Percentiles rank a stretch among this genome's conserved stretches.
Conservation (phyloP, 2,888 invertebrate species). For the Cinara cedri region DNA sequence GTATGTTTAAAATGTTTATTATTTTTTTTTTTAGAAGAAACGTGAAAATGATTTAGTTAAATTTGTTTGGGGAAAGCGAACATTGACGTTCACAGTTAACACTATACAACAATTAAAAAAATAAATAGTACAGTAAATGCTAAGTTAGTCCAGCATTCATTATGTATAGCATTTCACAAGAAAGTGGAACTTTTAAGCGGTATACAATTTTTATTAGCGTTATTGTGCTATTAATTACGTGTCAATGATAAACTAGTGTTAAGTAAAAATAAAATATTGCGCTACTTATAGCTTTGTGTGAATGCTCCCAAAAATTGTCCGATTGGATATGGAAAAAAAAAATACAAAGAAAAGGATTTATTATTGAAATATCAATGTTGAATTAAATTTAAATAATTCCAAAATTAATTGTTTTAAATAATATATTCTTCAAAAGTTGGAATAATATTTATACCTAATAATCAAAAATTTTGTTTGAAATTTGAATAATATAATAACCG, state of each 20-base stretch:
- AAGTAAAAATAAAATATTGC: constrained; percentile 55
- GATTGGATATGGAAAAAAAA: constrained; percentile 49
- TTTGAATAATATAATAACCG: too few species aligned
- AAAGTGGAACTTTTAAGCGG: constrained; percentile 55
- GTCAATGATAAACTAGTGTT: constrained; percentile 57
- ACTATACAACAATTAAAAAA: constrained; percentile 48
- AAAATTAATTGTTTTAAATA: neutral
- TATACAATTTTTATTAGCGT: constrained; percentile 55
- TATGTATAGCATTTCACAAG: constrained; percentile 55
- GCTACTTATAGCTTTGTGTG: constrained; percentile 56
- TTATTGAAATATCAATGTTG: neutral
- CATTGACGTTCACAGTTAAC: constrained; percentile 56
- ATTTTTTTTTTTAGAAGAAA: constrained; percentile 23
- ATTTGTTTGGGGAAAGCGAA: constrained; percentile 56
- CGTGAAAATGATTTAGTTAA: constrained; percentile 39
- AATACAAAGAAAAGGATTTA: constrained; percentile 42
- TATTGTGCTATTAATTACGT: constrained; percentile 57
- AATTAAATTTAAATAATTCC: neutral
- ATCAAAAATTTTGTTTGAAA: neutral
- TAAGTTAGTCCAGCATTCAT: constrained; percentile 57
- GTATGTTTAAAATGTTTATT: constrained; percentile 10
- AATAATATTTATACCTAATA: neutral
- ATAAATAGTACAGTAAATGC: constrained; percentile 52
- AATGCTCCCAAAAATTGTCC: constrained; percentile 47
- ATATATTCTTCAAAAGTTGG: neutral